Evolutionary conservation across 2,113 vertebrate genomes (phyloP).

Genomic region (Eulemur rufifrons): DNA sequence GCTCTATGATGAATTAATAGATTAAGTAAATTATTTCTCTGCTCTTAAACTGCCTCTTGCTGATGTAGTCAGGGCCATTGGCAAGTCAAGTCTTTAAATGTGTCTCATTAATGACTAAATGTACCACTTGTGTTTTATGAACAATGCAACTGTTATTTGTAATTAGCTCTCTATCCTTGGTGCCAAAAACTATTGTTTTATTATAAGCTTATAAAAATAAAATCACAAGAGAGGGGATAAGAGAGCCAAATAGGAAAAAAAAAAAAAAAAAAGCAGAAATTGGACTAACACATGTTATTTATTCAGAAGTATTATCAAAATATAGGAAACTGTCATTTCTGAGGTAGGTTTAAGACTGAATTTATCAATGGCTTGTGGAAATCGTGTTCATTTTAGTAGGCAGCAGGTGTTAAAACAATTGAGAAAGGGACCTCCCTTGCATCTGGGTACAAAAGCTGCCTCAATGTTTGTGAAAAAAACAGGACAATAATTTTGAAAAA

Average conservation of each 20-base stretch:
- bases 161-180: conserved; percentile 49
- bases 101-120: conserved; percentile 29
- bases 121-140: neutral
- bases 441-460: conserved; percentile 84
- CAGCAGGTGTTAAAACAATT: conserved; percentile 89
- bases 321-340: conserved; percentile 25
- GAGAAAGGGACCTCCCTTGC: conserved; percentile 73
- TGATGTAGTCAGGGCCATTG: neutral
- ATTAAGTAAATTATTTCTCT: neutral
- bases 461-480: conserved; percentile 81
- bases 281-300: conserved; percentile 59
- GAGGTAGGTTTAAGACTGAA: conserved; percentile 57
- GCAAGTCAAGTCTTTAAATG: neutral
- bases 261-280: conserved; percentile 57
- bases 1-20: accelerated
- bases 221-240: conserved; percentile 22
- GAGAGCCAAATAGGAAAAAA: conserved; percentile 58
- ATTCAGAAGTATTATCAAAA: conserved; percentile 59
- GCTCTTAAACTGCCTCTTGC: neutral
- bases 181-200: conserved; percentile 77
- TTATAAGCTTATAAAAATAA: conserved; percentile 70
- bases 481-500: conserved; percentile 83
- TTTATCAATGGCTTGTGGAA: conserved; percentile 81
- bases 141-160: conserved; percentile 69
- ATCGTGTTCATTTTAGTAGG: conserved; percentile 67